These are phyloP conservation scores for Netelia inedita DNA, from an alignment of 2,888 invertebrate genomes.

Conservation along the genomic window DNA sequence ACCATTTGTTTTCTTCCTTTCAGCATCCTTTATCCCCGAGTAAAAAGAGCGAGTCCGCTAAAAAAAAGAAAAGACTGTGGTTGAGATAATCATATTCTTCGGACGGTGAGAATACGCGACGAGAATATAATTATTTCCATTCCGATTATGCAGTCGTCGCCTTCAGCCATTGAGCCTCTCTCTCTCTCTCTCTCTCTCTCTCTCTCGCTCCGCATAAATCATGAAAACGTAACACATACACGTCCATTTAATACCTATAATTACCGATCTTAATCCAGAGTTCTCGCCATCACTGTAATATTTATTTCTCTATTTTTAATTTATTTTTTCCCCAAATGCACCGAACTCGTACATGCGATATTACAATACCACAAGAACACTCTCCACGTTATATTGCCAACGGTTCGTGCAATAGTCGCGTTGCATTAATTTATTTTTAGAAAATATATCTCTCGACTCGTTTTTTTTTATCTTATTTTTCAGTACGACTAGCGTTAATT, in stretches of 20 bases:
- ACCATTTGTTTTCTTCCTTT: too few relatives aligned
- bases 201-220: conserved; percentile 33
- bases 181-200: neutral
- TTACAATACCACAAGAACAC: conserved; percentile 19
- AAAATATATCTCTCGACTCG: conserved; percentile 28
- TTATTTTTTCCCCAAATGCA: conserved; percentile 6
- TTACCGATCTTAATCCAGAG: conserved; percentile 56
- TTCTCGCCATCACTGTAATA: conserved; percentile 11
- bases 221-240: conserved; percentile 37
- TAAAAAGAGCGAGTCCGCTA: too few relatives aligned
- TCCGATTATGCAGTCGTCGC: conserved; percentile 25
- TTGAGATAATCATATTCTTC: too few relatives aligned
- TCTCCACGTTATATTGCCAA: neutral
- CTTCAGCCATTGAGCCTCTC: neutral
- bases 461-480: too few relatives aligned
- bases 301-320: conserved; percentile 29
- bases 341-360: conserved; percentile 1
- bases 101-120: conserved; percentile 6
- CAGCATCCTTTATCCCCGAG: too few relatives aligned
- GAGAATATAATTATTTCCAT: conserved; percentile 51
- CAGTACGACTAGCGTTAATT: neutral
- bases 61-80: too few relatives aligned
- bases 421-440: conserved; percentile 48
- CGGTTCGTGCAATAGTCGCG: conserved; percentile 29
- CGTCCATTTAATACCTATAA: conserved; percentile 40